Evolutionary conservation across 2,888 invertebrate genomes (phyloP), one percentile per base, ranked within the genome.

Genomic region (Eupithecia abbreviata): DNA sequence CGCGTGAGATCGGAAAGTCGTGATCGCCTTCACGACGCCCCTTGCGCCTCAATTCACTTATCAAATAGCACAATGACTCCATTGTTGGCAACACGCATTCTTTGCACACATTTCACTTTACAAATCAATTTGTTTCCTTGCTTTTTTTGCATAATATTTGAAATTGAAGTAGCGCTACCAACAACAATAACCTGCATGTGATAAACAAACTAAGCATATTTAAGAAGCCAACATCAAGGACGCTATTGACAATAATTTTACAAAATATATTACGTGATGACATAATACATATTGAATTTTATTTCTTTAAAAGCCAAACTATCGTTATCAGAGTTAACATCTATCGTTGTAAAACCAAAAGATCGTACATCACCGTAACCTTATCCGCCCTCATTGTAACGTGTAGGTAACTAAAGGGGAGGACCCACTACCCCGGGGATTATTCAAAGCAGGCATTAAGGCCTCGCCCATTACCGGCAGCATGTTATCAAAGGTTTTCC

Each of bases 1-100:
- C 86, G 79, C 92, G 91, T 92, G 92, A 90, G 92, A 91, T 88
- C 89, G 85, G 87, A 89, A 87, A 91, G 90, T 93, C 92, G 93
- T 92, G 93, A 91, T 90, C 90, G 87, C 85, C 84, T 88, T 87
- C 92, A 92, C 92, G 91, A 90, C 86, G 85, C 86, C 87, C 88
- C 87, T 86, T 84, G 87, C 85, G 84, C 87, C 87, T 89, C 90
- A 90, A 89, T 90, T 90, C 90, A 87, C 90, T 90, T 90, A 91
- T 91, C 90, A 90, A 91, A 89, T 85, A 87, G 86, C 87, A 92
- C 92, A 92, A 92, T 91, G 88, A 89, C 88, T 90, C 88, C 86
- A 92, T 92, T 92, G 91, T 92, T 90, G 86, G 84, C 81, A 82
- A 83, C 84, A 82, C 77, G 82, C 85, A 89, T 89, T 89, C 89